phyloP scores from a whole-genome alignment of 1,140 invertebrate genomes.

The Camponotus pennsylvanicus region DNA sequence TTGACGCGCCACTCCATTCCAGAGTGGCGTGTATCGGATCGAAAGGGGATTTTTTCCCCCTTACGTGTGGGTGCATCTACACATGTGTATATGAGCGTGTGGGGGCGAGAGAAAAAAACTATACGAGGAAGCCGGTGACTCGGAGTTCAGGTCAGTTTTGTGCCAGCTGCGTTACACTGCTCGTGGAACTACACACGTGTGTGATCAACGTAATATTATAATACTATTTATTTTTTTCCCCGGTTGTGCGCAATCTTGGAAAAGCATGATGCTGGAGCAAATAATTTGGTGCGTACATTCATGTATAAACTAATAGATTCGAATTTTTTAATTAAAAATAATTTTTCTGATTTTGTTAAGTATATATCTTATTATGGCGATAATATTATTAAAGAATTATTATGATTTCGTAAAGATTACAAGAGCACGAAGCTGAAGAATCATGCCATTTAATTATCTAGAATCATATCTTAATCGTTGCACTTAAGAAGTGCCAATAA shows the following conservation, averaged over 20 bases:
- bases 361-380: background rate
- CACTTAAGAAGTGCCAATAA: background rate
- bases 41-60: constrained; percentile 32
- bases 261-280: background rate
- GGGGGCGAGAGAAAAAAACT: constrained; percentile 62
- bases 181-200: constrained; percentile 51
- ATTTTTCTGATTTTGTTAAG: background rate
- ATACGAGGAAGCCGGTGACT: constrained; percentile 50
- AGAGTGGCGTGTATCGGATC: constrained; percentile 5
- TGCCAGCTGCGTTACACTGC: constrained; percentile 73
- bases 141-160: constrained; percentile 77
- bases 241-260: constrained; percentile 1
- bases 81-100: constrained; percentile 18
- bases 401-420: background rate
- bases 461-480: background rate
- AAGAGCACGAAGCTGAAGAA: background rate
- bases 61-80: constrained; percentile 5
- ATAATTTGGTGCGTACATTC: constrained; percentile 28
- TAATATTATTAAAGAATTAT: background rate
- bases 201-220: constrained; percentile 39
- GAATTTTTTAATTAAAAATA: background rate
- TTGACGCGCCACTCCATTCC: constrained; percentile 9
- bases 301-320: background rate
- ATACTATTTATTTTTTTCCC: constrained; percentile 15
- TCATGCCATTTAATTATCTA: background rate